A percentile compares a stretch with the other conserved stretches of the same genome.
These are phyloP conservation scores for Oeneis ivallda DNA, from an alignment of 2,888 invertebrate species.

Conservation along the genomic window DNA sequence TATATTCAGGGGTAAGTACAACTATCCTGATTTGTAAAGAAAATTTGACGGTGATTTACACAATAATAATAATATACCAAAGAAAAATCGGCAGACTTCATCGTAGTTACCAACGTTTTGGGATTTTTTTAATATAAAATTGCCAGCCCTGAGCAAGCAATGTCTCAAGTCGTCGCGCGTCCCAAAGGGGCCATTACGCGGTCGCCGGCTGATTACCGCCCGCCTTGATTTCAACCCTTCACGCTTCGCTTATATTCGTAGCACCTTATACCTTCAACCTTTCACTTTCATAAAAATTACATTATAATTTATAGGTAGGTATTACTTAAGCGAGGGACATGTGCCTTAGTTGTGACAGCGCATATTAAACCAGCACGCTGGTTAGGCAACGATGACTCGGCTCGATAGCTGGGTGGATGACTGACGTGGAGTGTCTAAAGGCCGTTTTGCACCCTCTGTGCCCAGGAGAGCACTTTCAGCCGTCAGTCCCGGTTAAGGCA, in stretches of 20 bases:
- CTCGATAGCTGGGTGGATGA: not conserved
- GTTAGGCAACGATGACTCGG: not conserved
- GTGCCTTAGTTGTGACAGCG: not conserved
- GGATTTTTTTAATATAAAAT: not conserved
- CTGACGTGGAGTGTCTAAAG: not conserved
- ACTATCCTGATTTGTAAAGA: no score
- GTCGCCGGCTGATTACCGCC: conserved; percentile 80
- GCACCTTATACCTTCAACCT: not conserved
- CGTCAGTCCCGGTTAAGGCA: no score
- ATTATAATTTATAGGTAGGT: not conserved
- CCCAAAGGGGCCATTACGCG: conserved; percentile 78
- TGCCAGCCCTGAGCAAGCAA: conserved; percentile 56
- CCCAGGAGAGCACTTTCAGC: no score
- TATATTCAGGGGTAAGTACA: no score
- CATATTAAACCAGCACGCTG: not conserved
- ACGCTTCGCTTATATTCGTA: conserved; percentile 7
- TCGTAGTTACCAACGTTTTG: no score
- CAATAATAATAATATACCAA: no score
- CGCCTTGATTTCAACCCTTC: conserved; percentile 78
- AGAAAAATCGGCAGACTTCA: no score
- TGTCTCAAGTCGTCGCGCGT: conserved; percentile 65
- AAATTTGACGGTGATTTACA: no score
- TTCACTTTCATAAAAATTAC: not conserved
- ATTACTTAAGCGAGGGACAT: not conserved
- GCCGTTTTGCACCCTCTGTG: no score